A percentile compares a stretch with the other conserved stretches of the same genome.
phyloP scores from a whole-genome alignment of 2,888 invertebrate genomes.

The Piscicola geometra region DNA sequence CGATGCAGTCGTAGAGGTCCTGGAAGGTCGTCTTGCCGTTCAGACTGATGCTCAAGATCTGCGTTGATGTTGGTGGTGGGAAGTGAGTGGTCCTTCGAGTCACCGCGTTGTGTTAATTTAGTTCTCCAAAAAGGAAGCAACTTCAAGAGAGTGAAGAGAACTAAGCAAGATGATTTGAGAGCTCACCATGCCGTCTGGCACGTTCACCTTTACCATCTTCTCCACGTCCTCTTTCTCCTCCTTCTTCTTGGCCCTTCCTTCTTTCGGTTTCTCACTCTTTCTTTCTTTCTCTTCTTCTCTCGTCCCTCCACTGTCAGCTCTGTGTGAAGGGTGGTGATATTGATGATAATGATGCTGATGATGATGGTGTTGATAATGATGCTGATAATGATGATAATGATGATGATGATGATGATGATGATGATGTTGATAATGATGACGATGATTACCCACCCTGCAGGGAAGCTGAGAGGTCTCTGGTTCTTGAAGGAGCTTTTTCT shows the following conservation, averaged over 20 bases:
- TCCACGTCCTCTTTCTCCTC: not conserved
- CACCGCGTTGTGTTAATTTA: not conserved
- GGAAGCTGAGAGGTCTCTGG: no score
- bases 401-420: slow-evolving; percentile 30
- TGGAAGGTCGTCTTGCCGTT: slow-evolving; percentile 71
- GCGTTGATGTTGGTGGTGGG: not conserved
- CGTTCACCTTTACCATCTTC: not conserved
- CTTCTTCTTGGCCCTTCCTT: not conserved
- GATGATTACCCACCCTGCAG: no score
- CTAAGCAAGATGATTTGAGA: no score
- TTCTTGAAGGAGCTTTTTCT: slow-evolving; percentile 4
- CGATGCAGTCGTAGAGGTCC: slow-evolving; percentile 86
- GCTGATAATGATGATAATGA: slow-evolving; percentile 27
- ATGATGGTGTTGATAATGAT: slow-evolving; percentile 27
- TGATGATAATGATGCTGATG: slow-evolving; percentile 17
- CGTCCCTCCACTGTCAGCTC: no score
- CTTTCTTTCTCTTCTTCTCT: no score
- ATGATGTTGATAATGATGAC: slow-evolving; percentile 29
- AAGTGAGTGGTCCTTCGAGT: not conserved
- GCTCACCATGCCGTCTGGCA: slow-evolving; percentile 26
- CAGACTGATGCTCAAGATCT: slow-evolving; percentile 38
- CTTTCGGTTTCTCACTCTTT: not conserved
- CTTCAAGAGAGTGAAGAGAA: not conserved
- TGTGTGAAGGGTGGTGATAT: not conserved
- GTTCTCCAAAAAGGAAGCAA: not conserved